Base-by-base conservation (phyloP, 2,888 invertebrate species). In the Bugulina stolonifera region DNA sequence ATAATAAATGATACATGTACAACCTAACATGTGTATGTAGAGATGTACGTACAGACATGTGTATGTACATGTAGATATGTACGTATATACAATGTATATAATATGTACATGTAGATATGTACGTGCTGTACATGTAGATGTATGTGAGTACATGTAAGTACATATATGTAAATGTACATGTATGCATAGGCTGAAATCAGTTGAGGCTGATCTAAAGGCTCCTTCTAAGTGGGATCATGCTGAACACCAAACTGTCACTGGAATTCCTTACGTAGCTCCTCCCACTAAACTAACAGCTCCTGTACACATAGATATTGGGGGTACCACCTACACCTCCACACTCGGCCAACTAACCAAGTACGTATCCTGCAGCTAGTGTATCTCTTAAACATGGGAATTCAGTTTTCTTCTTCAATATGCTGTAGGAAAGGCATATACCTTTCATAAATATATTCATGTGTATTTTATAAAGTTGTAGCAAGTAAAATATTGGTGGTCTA, bases 221-320 rank as follows among this genome's bases (percentile, higher is more conserved):
- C 5, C 5, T 5, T 43, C 43, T 18, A n/a, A n/a, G n/a, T n/a
- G n/a, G n/a, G n/a, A n/a, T n/a, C n/a, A n/a, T n/a, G n/a, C n/a
- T n/a, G n/a, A n/a, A n/a, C n/a, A 57, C 23, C n/a, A 23, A 57
- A 32, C 25, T 14, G 92, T 93, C 79, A 89, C 91, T 14, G 94
- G 94, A 43, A 94, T 96, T 75, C 96, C 96, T 0, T 92, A 93
- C 78, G 94, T 95, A 23, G 96, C 96, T 0, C 91, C 92, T 22
- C 93, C 94, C 69, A 92, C 93, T 52, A 89, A 93, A 74, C 93
- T 92, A 85, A 94, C 94, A 73, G 96, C 96, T 1, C 96, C 97
- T 0, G 96, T 97, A 0, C 96, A 97, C 85, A 96, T 97, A 77
- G 96, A 97, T 84, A 96, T 97, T 72, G 96, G 97, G 2, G 96